Evolutionary conservation across 2,888 invertebrate species (phyloP).

Genomic region (Pycnomerus fuliginosus): DNA sequence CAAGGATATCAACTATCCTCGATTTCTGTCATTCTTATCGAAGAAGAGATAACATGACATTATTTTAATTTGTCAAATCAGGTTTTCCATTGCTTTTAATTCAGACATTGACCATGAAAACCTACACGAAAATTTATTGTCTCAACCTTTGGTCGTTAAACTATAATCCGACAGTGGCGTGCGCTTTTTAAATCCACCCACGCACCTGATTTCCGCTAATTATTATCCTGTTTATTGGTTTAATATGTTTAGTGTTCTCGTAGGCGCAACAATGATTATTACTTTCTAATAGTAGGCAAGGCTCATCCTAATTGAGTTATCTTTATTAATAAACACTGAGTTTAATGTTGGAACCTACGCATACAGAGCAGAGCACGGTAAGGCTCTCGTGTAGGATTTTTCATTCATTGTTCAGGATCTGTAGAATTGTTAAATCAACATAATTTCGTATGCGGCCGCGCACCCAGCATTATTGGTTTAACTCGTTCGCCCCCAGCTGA

Average conservation of each 20-base stretch:
- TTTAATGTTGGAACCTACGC: too few relatives aligned
- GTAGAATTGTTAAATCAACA: too few relatives aligned
- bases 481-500: too few relatives aligned
- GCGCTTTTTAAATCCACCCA: background rate
- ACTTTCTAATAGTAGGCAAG: constrained; percentile 25
- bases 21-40: background rate
- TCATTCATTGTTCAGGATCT: background rate
- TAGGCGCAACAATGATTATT: constrained; percentile 19
- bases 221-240: constrained; percentile 16
- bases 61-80: constrained; percentile 15
- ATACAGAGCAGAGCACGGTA: too few relatives aligned
- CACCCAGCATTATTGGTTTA: too few relatives aligned
- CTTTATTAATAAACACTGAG: constrained; percentile 20
- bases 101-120: constrained; percentile 17
- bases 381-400: too few relatives aligned
- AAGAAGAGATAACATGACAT: constrained; percentile 8
- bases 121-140: constrained; percentile 6
- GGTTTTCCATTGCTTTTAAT: constrained; percentile 6
- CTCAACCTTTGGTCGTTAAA: constrained; percentile 9
- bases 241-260: constrained; percentile 14
- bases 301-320: constrained; percentile 41
- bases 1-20: constrained; percentile 6
- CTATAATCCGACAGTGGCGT: too few relatives aligned
- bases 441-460: too few relatives aligned
- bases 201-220: constrained; percentile 13